A percentile compares a stretch with the other conserved stretches of the same genome.
These are phyloP conservation scores for Passer domesticus DNA, from an alignment of 2,113 vertebrate species.

Conservation along the genomic window DNA sequence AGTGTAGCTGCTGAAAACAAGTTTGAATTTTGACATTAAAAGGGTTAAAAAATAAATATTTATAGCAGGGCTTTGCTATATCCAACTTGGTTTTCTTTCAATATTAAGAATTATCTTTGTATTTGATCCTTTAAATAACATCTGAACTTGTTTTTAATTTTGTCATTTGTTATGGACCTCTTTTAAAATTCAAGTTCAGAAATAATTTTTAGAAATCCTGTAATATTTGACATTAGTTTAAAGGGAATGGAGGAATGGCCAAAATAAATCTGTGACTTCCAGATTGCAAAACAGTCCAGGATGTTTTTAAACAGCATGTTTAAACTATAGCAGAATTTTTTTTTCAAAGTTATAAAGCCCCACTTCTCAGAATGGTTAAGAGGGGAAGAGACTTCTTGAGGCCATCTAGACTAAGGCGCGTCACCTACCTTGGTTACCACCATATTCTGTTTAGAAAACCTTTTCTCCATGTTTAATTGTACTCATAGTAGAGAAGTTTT, in stretches of 20 bases:
- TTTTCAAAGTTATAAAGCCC: background rate
- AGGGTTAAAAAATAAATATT: background rate
- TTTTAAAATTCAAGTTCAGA: background rate
- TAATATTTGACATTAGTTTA: background rate
- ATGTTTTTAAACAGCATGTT: background rate
- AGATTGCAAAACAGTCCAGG: background rate
- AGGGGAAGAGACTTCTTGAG: background rate
- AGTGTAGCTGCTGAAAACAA: background rate
- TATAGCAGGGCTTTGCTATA: background rate
- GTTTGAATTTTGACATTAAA: background rate
- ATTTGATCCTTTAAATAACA: background rate
- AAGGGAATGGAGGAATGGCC: background rate
- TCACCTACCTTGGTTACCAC: background rate
- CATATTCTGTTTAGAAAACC: background rate
- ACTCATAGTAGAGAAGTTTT: background rate
- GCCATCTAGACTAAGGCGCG: background rate
- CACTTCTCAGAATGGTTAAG: background rate
- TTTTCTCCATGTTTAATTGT: background rate
- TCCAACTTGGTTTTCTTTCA: background rate
- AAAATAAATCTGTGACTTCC: background rate
- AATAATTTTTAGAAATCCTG: background rate
- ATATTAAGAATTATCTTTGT: background rate
- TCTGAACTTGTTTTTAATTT: background rate
- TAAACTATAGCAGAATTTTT: background rate
- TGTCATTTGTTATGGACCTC: background rate